These are phyloP conservation scores for Sebastes fasciatus DNA, from an alignment of 2,113 vertebrate species.

Conservation along the genomic window DNA sequence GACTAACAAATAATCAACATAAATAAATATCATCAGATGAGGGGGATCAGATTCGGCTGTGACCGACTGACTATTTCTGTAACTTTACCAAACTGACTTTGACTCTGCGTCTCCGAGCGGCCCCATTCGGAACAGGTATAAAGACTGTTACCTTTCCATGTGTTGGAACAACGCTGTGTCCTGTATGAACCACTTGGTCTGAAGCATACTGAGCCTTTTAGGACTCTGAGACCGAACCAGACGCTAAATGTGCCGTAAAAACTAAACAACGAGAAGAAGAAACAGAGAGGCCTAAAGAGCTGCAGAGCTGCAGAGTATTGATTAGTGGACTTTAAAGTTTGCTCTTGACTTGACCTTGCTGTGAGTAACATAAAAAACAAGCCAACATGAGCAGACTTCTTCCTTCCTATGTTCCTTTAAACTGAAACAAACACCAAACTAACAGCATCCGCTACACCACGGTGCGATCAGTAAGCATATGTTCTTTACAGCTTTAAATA, in stretches of 20 bases:
- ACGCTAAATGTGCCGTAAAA: neutral
- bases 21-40: too few relatives aligned
- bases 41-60: too few relatives aligned
- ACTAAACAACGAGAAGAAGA: neutral
- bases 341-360: neutral
- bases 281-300: neutral
- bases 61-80: too few relatives aligned
- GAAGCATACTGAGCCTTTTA: neutral
- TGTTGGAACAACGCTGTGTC: neutral
- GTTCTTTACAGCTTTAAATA: constrained; percentile 44
- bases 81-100: too few relatives aligned
- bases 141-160: too few relatives aligned
- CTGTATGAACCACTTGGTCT: neutral
- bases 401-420: neutral
- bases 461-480: constrained; percentile 14
- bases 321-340: neutral
- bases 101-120: neutral
- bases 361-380: neutral
- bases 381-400: neutral
- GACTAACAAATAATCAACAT: too few relatives aligned
- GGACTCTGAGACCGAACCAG: neutral
- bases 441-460: neutral
- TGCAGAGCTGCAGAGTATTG: neutral
- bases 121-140: too few relatives aligned
- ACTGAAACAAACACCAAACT: neutral